Evolutionary conservation across 2,113 vertebrate species (phyloP).

Genomic region (Microcebus griseorufus): DNA sequence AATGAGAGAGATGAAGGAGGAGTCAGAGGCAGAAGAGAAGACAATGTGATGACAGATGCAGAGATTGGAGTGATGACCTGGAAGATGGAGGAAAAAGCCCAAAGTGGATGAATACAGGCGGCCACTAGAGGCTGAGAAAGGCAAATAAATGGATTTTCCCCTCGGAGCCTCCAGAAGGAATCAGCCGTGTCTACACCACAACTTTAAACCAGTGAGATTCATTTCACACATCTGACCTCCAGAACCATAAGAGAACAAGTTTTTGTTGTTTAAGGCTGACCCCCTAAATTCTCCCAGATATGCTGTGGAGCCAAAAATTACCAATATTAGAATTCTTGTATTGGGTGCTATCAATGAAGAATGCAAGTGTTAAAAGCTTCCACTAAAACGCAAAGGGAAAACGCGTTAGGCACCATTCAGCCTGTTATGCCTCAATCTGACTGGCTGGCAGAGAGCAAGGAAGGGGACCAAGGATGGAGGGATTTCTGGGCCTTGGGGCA

Average conservation of each 20-base stretch:
- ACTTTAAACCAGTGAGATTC: neutral
- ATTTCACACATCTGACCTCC: slow-evolving; percentile 9
- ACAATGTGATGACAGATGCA: neutral
- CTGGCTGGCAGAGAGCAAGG: neutral
- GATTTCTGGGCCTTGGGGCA: neutral
- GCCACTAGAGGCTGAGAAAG: neutral
- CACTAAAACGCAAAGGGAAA: neutral
- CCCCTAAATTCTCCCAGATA: neutral
- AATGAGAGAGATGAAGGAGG: neutral
- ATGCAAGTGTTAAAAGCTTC: neutral
- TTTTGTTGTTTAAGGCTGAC: neutral
- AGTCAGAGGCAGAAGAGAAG: neutral
- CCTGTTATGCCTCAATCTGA: neutral
- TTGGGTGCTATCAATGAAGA: neutral
- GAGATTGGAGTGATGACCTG: neutral
- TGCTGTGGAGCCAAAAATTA: neutral
- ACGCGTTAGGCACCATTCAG: neutral
- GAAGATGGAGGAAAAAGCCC: neutral
- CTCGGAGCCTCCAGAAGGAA: neutral
- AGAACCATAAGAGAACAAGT: neutral
- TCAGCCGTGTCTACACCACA: neutral
- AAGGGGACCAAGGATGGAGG: neutral
- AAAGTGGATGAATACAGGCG: neutral
- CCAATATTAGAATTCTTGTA: slow-evolving; percentile 8
- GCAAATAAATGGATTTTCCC: neutral